Percentiles rank a stretch among this genome's conserved stretches.
These are phyloP conservation scores for Smithornis capensis DNA, from an alignment of 2,113 vertebrate species.

Conservation along the genomic window DNA sequence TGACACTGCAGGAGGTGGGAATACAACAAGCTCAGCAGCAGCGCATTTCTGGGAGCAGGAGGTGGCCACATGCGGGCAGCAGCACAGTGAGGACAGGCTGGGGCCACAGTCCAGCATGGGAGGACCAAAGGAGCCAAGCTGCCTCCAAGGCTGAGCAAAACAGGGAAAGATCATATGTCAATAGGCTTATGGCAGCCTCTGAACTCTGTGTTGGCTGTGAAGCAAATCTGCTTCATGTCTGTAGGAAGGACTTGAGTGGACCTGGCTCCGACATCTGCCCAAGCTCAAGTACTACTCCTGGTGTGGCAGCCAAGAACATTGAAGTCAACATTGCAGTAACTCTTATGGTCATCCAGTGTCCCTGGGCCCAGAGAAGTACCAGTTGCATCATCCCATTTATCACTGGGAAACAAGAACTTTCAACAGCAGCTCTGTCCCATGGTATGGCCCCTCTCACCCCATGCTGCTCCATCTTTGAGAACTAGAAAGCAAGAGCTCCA, in stretches of 20 bases:
- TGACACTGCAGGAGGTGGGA: background rate
- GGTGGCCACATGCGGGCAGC: fast-evolving
- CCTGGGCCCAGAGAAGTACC: background rate
- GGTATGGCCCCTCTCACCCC: fast-evolving
- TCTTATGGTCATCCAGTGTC: fast-evolving
- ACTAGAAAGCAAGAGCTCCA: background rate
- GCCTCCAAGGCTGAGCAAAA: background rate
- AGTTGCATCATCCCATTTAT: background rate
- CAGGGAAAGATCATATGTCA: fast-evolving
- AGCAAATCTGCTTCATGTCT: background rate
- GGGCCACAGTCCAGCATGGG: fast-evolving
- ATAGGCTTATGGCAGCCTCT: background rate
- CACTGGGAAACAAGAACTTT: background rate
- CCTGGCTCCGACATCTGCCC: background rate
- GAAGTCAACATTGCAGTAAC: fast-evolving
- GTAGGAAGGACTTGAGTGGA: background rate
- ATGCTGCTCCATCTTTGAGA: fast-evolving
- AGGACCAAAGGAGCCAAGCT: background rate
- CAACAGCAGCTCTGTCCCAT: background rate
- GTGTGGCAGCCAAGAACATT: background rate
- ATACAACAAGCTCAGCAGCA: background rate
- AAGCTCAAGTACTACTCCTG: fast-evolving
- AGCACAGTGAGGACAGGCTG: fast-evolving
- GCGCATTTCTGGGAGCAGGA: background rate
- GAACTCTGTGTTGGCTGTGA: fast-evolving